phyloP scores from a whole-genome alignment of 2,113 vertebrate species.

The Myotis lucifugus region DNA sequence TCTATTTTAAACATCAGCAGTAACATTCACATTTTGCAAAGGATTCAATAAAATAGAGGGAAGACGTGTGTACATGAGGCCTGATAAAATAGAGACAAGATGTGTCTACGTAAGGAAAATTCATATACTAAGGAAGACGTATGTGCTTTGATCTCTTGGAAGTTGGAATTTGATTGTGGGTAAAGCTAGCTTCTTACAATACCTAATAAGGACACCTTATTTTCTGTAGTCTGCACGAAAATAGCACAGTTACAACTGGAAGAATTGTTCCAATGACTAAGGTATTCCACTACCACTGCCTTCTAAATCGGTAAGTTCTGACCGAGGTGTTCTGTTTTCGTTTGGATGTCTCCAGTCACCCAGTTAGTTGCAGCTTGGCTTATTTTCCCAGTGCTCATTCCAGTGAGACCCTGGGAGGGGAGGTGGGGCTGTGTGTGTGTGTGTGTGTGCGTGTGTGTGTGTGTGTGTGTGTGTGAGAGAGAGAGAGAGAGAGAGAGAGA shows the following conservation, averaged over 20 bases:
- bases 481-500: no score
- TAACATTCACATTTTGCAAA: conserved; percentile 5
- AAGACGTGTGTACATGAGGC: neutral
- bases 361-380: neutral
- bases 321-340: neutral
- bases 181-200: conserved; percentile 5
- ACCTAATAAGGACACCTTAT: conserved; percentile 47
- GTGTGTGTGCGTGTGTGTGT: no score
- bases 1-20: conserved; percentile 36
- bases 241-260: conserved; percentile 20
- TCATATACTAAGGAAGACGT: neutral
- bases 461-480: no score
- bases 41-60: neutral
- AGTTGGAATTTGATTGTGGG: neutral
- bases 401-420: neutral
- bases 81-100: neutral
- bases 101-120: neutral
- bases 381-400: neutral
- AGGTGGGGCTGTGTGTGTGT: neutral
- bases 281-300: neutral
- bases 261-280: neutral
- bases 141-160: conserved; percentile 1
- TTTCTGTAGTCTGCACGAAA: conserved; percentile 43
- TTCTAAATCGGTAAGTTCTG: neutral
- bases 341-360: neutral